Percentiles rank a stretch among this genome's conserved stretches.
phyloP scores from a whole-genome alignment of 1,140 invertebrate species.

The Pantala flavescens region DNA sequence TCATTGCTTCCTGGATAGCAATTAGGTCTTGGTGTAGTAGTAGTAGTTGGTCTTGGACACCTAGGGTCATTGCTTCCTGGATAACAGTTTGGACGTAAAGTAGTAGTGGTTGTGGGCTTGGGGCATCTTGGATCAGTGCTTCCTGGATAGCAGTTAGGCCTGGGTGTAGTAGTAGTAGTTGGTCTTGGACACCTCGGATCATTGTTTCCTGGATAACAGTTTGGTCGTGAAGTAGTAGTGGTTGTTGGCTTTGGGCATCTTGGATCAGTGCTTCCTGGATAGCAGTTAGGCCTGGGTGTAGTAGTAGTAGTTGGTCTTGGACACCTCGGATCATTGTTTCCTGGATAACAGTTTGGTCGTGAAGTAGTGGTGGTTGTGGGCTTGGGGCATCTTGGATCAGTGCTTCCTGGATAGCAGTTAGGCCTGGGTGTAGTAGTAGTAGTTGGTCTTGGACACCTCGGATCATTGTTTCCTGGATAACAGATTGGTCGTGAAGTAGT shows the following conservation, averaged over 20 bases:
- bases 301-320: constrained; percentile 20
- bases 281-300: constrained; percentile 22
- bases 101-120: constrained; percentile 18
- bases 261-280: constrained; percentile 26
- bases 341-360: constrained; percentile 24
- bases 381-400: constrained; percentile 19
- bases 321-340: constrained; percentile 29
- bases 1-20: constrained; percentile 32
- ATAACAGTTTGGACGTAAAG: constrained; percentile 23
- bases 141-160: constrained; percentile 26
- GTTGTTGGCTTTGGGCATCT: constrained; percentile 23
- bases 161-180: constrained; percentile 17
- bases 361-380: constrained; percentile 27
- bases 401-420: constrained; percentile 26
- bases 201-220: constrained; percentile 24
- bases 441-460: constrained; percentile 23
- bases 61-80: constrained; percentile 30
- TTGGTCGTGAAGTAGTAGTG: constrained; percentile 13
- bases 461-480: constrained; percentile 28
- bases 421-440: constrained; percentile 28
- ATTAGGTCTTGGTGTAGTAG: constrained; percentile 13
- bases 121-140: constrained; percentile 25
- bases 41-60: constrained; percentile 22
- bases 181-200: constrained; percentile 26
- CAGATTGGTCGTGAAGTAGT: constrained; percentile 27